These are phyloP conservation scores for Spheniscus humboldti DNA, from an alignment of 2,797 vertebrate genomes.

Conservation along the genomic window DNA sequence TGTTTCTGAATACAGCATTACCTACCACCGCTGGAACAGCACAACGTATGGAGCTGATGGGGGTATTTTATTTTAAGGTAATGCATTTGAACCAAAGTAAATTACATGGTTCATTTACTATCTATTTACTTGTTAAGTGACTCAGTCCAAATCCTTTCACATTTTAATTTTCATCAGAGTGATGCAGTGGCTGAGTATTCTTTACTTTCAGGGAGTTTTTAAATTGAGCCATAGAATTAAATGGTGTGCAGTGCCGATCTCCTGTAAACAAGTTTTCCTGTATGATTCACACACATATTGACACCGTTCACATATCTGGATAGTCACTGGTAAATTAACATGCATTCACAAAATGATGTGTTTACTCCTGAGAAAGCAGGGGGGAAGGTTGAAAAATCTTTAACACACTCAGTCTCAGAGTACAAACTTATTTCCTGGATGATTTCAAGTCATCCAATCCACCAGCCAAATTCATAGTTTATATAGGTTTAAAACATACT, in stretches of 20 bases:
- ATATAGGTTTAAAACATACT: neutral
- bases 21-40: neutral
- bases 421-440: neutral
- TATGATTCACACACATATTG: neutral
- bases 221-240: neutral
- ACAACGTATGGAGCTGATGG: neutral
- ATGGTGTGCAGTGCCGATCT: neutral
- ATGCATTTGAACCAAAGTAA: neutral
- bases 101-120: constrained; percentile 37
- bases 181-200: neutral
- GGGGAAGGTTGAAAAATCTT: neutral
- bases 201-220: neutral
- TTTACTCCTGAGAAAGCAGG: neutral
- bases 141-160: neutral
- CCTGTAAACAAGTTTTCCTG: neutral
- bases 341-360: neutral
- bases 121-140: constrained; percentile 39
- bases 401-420: neutral
- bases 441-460: neutral
- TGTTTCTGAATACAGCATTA: neutral
- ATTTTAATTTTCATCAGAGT: neutral
- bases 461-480: neutral
- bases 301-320: rapidly evolving
- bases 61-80: neutral
- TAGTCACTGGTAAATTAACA: neutral